Percentiles rank a stretch among this genome's conserved stretches.
phyloP scores from a whole-genome alignment of 2,888 invertebrate species.

The Watsonalla cultraria region DNA sequence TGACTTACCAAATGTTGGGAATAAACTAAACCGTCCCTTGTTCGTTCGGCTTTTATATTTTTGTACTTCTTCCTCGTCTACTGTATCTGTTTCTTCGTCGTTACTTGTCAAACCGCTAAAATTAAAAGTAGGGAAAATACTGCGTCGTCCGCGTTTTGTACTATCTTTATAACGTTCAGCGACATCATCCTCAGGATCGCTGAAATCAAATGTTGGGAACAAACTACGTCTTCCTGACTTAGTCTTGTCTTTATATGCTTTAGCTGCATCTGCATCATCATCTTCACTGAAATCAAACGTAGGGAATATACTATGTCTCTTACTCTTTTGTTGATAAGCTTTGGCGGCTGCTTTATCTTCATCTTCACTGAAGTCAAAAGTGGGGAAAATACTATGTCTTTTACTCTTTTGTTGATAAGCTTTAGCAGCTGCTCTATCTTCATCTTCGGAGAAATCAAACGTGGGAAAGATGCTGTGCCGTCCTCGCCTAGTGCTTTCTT shows the following conservation, averaged over 20 bases:
- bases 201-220: constrained; percentile 66
- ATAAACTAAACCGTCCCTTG: constrained; percentile 62
- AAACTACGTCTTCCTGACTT: constrained; percentile 60
- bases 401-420: constrained; percentile 53
- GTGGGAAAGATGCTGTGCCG: constrained; percentile 61
- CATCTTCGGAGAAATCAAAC: constrained; percentile 67
- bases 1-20: constrained; percentile 63
- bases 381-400: constrained; percentile 60
- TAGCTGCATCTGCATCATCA: constrained; percentile 39
- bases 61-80: constrained; percentile 63
- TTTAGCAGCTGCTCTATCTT: constrained; percentile 45
- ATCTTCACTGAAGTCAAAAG: constrained; percentile 65
- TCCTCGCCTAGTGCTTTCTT: constrained; percentile 53
- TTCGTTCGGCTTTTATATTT: constrained; percentile 64
- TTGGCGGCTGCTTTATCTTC: constrained; percentile 49
- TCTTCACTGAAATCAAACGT: constrained; percentile 62
- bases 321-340: constrained; percentile 50
- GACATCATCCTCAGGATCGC: constrained; percentile 52
- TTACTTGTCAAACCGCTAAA: constrained; percentile 52
- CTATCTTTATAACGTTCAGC: constrained; percentile 58
- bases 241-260: constrained; percentile 56
- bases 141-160: constrained; percentile 58
- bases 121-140: constrained; percentile 66
- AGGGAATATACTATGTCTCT: constrained; percentile 62
- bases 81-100: constrained; percentile 52